Conservation (phyloP, 2,797 vertebrate genomes). For the Cynopterus sphinx region DNA sequence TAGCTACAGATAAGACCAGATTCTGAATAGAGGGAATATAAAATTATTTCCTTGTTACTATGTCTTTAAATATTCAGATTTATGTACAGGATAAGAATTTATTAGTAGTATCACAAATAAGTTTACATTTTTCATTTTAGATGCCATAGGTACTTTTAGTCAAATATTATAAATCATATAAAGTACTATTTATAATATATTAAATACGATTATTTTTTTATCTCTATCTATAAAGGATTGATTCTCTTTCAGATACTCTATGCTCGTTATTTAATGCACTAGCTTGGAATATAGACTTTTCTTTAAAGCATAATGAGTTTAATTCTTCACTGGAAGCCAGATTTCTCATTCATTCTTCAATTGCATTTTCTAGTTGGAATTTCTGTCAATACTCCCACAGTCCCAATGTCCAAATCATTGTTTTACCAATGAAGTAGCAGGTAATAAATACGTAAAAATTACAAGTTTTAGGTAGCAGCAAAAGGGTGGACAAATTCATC, state of each 20-base stretch:
- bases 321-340: not conserved
- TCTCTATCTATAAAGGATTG: not conserved
- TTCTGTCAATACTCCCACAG: not conserved
- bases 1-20: not conserved
- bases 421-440: not conserved
- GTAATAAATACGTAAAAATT: not conserved
- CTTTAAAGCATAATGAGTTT: not conserved
- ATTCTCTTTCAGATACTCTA: not conserved
- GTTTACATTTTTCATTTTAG: not conserved
- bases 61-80: not conserved
- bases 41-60: not conserved
- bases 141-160: not conserved
- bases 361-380: not conserved
- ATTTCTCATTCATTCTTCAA: not conserved
- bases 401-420: not conserved
- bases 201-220: not conserved
- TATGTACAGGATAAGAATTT: conserved; percentile 27
- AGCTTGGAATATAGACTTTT: not conserved
- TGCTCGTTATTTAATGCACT: not conserved
- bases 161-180: conserved; percentile 1
- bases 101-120: not conserved
- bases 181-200: not conserved
- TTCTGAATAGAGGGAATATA: not conserved
- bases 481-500: rapidly evolving
- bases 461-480: not conserved